A percentile compares a stretch with the other conserved stretches of the same genome.
These are phyloP conservation scores for Trachymyrmex septentrionalis DNA, from an alignment of 1,140 invertebrate species.

Conservation along the genomic window DNA sequence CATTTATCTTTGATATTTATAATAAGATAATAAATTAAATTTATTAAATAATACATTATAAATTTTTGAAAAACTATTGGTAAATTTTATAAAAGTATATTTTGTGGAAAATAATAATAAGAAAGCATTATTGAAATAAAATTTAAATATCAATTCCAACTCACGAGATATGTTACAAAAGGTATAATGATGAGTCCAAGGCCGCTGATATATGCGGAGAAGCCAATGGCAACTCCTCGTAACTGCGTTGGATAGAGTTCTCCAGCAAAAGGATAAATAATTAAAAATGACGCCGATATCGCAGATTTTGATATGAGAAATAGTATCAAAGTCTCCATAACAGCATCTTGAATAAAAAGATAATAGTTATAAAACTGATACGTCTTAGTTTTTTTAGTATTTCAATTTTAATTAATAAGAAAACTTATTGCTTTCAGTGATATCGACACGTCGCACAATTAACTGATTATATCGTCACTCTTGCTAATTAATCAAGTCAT, in stretches of 20 bases:
- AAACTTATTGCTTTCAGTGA: conserved; percentile 16
- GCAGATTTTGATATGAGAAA: conserved; percentile 96
- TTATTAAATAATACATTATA: neutral
- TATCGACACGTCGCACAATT: conserved; percentile 1
- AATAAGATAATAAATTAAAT: neutral
- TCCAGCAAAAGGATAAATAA: conserved; percentile 96
- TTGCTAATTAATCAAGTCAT: conserved; percentile 57
- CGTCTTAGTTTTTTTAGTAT: neutral
- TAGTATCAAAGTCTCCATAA: conserved; percentile 90
- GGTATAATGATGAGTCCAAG: conserved; percentile 95
- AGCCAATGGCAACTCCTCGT: conserved; percentile 94
- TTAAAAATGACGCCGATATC: conserved; percentile 96
- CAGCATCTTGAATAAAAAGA: conserved; percentile 89
- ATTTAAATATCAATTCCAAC: conserved; percentile 63
- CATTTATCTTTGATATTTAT: neutral
- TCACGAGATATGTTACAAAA: conserved; percentile 95
- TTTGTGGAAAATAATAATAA: neutral
- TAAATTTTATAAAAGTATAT: neutral
- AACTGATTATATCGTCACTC: conserved; percentile 12
- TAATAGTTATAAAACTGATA: neutral
- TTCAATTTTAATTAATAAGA: neutral
- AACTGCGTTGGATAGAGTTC: conserved; percentile 95
- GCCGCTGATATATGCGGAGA: conserved; percentile 95
- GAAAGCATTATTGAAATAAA: neutral
- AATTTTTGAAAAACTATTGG: neutral